Percentiles rank a stretch among this genome's conserved stretches.
These are phyloP conservation scores for Nasalis larvatus DNA, from an alignment of 2,113 vertebrate genomes.

Conservation along the genomic window DNA sequence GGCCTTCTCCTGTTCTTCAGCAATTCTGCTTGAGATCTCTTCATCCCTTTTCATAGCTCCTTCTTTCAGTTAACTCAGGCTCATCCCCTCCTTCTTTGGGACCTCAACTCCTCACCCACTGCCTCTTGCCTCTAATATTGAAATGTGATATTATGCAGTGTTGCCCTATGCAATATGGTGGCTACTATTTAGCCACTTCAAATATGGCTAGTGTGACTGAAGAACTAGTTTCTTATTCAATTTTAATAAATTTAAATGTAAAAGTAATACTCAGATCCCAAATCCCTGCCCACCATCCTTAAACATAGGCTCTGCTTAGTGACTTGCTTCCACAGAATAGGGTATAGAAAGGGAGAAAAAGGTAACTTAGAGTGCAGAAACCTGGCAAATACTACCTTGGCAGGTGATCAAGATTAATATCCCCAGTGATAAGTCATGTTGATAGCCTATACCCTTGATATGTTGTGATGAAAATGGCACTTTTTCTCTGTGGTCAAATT, in stretches of 20 bases:
- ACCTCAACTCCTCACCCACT: not conserved
- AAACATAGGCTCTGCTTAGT: not conserved
- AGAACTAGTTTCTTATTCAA: constrained; percentile 1
- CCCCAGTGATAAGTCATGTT: not conserved
- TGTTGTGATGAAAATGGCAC: not conserved
- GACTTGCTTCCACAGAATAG: not conserved
- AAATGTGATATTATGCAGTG: not conserved
- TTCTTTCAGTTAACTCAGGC: not conserved
- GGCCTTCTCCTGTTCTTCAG: not conserved
- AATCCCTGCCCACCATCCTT: not conserved
- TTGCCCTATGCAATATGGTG: not conserved
- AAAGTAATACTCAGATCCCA: not conserved
- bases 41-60: not conserved
- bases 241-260: constrained; percentile 8
- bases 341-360: not conserved
- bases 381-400: not conserved
- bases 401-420: not conserved
- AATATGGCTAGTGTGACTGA: not conserved
- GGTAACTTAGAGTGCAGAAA: not conserved
- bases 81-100: not conserved
- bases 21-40: not conserved
- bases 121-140: not conserved
- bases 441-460: not conserved
- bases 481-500: not conserved
- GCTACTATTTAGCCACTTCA: not conserved